These are phyloP conservation scores for Monoplex corrugatus DNA, from an alignment of 2,888 invertebrate genomes.

Conservation along the genomic window DNA sequence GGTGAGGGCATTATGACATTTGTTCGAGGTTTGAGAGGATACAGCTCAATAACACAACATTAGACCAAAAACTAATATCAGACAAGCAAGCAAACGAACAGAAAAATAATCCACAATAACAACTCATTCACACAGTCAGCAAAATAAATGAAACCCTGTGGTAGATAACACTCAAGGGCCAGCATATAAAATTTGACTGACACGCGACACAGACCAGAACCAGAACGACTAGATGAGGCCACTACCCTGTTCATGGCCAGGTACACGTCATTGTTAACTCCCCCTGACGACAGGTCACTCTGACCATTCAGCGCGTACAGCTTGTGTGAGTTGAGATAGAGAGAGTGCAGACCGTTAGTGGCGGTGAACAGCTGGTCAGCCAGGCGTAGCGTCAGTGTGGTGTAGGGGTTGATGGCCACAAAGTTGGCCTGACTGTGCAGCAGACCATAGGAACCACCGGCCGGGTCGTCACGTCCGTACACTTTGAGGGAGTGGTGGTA, in stretches of 20 bases:
- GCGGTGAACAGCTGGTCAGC: constrained; percentile 38
- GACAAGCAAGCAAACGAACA: no score
- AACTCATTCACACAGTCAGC: no score
- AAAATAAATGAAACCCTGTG: no score
- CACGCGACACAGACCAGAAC: constrained; percentile 53
- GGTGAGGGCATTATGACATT: no score
- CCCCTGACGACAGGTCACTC: constrained; percentile 37
- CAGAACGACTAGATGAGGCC: constrained; percentile 30
- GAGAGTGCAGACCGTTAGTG: constrained; percentile 27
- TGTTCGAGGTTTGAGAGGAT: no score
- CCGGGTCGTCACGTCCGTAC: constrained; percentile 26
- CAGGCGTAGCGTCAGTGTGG: constrained; percentile 22
- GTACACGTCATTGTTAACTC: constrained; percentile 54
- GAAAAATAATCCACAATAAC: no score
- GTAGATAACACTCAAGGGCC: no score
- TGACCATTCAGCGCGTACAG: constrained; percentile 56
- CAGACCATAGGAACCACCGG: not conserved
- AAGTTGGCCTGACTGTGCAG: constrained; percentile 14
- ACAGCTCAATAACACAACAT: no score
- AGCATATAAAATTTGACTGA: constrained; percentile 43
- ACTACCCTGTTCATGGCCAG: constrained; percentile 54
- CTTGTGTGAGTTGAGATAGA: constrained; percentile 46
- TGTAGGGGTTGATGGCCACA: constrained; percentile 6
- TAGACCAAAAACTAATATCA: no score
- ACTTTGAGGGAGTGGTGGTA: not conserved